Evolutionary conservation across 2,888 invertebrate genomes (phyloP).

Genomic region (Polyommatus iphigenia): DNA sequence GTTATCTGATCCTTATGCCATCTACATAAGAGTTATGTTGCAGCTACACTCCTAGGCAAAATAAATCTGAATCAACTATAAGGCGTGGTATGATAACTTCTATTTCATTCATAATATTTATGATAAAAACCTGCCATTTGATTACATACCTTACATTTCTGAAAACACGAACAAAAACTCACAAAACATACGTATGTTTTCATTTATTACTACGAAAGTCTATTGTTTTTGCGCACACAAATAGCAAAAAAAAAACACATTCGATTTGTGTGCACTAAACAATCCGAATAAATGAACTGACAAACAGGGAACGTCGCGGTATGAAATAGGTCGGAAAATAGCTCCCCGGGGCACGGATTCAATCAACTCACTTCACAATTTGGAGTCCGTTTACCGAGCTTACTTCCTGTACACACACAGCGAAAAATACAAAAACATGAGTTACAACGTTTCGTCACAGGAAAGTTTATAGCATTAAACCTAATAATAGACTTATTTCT

Average conservation of each 20-base stretch:
- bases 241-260: constrained; percentile 9
- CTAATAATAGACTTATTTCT: not conserved
- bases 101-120: not conserved
- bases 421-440: not conserved
- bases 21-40: not conserved
- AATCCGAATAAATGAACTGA: constrained; percentile 67
- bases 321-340: constrained; percentile 77
- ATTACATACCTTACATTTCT: not conserved
- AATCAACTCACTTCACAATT: constrained; percentile 77
- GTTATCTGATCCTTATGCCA: not conserved
- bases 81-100: not conserved
- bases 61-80: not conserved
- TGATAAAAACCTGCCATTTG: too few relatives aligned
- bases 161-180: not conserved
- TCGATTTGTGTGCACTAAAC: constrained; percentile 11
- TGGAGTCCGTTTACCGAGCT: constrained; percentile 75
- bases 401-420: not conserved
- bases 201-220: not conserved
- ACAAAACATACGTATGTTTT: not conserved
- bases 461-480: not conserved
- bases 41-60: not conserved
- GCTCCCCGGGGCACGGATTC: constrained; percentile 75
- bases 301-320: constrained; percentile 60
- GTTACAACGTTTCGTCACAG: not conserved
- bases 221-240: not conserved